Percentiles rank a stretch among this genome's conserved stretches.
Conservation (phyloP, 2,113 vertebrate species). For the Garra rufa region DNA sequence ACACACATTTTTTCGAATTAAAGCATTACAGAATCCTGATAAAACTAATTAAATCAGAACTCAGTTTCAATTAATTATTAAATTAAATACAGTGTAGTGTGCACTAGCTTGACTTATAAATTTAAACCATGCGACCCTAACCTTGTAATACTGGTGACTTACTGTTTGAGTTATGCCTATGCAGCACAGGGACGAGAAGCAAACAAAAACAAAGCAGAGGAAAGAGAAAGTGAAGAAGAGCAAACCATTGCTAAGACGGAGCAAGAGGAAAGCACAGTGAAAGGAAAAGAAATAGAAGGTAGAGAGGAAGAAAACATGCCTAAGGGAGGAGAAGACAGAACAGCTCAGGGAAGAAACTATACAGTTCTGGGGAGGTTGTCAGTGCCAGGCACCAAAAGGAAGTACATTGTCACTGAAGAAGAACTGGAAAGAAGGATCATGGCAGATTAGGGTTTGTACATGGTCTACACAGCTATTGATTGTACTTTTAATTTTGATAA, state of each 20-base stretch:
- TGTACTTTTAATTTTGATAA: neutral
- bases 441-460: slow-evolving; percentile 4
- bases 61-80: too few species aligned
- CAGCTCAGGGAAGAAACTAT: neutral
- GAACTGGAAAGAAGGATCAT: neutral
- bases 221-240: neutral
- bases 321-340: neutral
- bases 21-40: neutral
- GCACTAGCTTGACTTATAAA: neutral
- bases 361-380: slow-evolving; percentile 8
- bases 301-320: neutral
- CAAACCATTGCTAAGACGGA: neutral
- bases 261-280: neutral
- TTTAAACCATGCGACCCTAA: neutral
- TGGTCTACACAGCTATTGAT: neutral
- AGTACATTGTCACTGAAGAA: too few species aligned
- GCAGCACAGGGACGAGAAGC: neutral
- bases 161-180: neutral
- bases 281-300: neutral
- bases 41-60: too few species aligned
- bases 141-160: neutral
- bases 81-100: neutral
- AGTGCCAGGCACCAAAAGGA: too few species aligned
- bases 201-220: slow-evolving; percentile 4
- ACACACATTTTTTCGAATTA: too few species aligned